Percentiles rank a stretch among this genome's conserved stretches.
Conservation (phyloP, 2,113 vertebrate species). For the Sorex fumeus region DNA sequence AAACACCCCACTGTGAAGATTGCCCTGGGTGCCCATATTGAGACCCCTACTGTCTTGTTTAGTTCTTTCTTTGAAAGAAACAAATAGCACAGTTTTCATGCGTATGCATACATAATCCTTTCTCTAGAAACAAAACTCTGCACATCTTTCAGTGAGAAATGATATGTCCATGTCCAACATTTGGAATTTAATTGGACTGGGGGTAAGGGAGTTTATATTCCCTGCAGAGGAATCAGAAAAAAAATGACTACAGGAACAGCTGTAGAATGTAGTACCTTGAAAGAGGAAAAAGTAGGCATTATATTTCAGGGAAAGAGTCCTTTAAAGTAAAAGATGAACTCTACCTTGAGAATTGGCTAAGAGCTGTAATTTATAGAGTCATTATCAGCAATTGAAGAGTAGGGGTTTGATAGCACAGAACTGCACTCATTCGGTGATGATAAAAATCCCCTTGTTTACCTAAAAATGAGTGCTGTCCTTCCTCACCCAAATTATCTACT, state of each 20-base stretch:
- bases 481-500: neutral
- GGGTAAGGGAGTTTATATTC: constrained; percentile 45
- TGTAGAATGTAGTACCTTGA: constrained; percentile 51
- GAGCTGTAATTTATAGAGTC: constrained; percentile 72
- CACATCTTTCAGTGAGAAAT: constrained; percentile 43
- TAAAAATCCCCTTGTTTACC: constrained; percentile 67
- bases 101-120: constrained; percentile 49
- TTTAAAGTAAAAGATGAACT: constrained; percentile 73
- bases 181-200: constrained; percentile 64
- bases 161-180: constrained; percentile 6
- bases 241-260: constrained; percentile 31
- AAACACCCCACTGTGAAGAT: neutral
- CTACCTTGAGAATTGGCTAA: constrained; percentile 76
- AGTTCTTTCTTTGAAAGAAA: constrained; percentile 54
- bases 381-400: constrained; percentile 73
- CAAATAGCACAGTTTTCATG: neutral
- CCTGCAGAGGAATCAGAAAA: constrained; percentile 30
- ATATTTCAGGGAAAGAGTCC: constrained; percentile 57
- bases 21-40: neutral
- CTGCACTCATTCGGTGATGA: constrained; percentile 24
- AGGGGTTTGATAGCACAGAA: constrained; percentile 37
- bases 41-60: neutral
- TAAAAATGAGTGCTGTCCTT: constrained; percentile 26
- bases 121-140: constrained; percentile 34
- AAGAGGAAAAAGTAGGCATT: constrained; percentile 66